phyloP scores from a whole-genome alignment of 1,140 invertebrate genomes.

The Drosophila kurseongensis region DNA sequence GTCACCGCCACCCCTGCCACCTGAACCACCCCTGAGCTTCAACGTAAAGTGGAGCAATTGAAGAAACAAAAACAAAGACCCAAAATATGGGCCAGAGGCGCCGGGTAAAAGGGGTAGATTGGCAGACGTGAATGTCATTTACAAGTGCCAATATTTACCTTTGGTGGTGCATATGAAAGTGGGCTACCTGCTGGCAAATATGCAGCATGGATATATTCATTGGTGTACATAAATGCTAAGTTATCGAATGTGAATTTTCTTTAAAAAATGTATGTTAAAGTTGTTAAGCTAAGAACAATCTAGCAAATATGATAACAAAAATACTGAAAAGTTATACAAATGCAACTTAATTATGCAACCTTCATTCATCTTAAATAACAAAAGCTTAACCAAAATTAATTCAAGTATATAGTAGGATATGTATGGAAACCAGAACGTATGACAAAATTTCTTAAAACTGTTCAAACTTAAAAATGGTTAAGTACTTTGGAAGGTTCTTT shows the following conservation, averaged over 20 bases:
- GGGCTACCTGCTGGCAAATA: slow-evolving; percentile 66
- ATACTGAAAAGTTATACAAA: too few relatives aligned
- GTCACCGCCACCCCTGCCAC: slow-evolving; percentile 14
- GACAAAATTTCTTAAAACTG: too few relatives aligned
- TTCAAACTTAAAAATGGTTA: too few relatives aligned
- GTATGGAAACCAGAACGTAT: too few relatives aligned
- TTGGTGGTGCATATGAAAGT: slow-evolving; percentile 63
- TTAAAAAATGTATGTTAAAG: slow-evolving; percentile 11
- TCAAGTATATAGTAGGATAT: too few relatives aligned
- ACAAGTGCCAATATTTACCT: slow-evolving; percentile 80
- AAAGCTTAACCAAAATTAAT: too few relatives aligned
- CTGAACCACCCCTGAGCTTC: slow-evolving; percentile 27
- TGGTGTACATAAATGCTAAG: slow-evolving; percentile 26
- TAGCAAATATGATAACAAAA: not conserved
- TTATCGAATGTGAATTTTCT: slow-evolving; percentile 6
- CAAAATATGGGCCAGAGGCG: slow-evolving; percentile 14
- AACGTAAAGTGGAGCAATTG: slow-evolving; percentile 54
- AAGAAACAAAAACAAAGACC: slow-evolving; percentile 32
- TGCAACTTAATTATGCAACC: too few relatives aligned
- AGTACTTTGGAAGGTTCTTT: too few relatives aligned
- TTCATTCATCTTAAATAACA: too few relatives aligned
- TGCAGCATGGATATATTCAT: slow-evolving; percentile 59
- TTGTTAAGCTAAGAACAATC: too few relatives aligned
- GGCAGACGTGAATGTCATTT: slow-evolving; percentile 76
- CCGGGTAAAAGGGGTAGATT: slow-evolving; percentile 7